Evolutionary conservation across 2,797 vertebrate species (phyloP).

Genomic region (Hoplostethus mediterraneus): DNA sequence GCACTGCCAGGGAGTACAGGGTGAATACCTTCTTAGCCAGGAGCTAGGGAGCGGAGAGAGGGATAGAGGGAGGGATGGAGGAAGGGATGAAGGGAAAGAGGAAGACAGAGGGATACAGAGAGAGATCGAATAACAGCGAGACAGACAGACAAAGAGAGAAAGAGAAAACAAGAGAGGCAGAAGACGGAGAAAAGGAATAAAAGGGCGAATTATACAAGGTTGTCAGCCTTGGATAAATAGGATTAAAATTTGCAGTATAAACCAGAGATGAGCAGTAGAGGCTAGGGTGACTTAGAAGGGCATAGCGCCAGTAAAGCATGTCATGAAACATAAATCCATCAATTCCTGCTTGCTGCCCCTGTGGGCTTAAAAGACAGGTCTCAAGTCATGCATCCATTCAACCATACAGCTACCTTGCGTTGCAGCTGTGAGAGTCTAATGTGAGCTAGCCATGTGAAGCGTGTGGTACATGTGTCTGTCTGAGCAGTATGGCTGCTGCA

Average conservation of each 20-base stretch:
- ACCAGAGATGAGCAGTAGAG: slow-evolving; percentile 53
- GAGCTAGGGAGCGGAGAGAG: slow-evolving; percentile 69
- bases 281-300: slow-evolving; percentile 55
- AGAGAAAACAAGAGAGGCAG: slow-evolving; percentile 35
- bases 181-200: slow-evolving; percentile 22
- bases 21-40: slow-evolving; percentile 93
- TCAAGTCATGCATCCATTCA: slow-evolving; percentile 64
- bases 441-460: slow-evolving; percentile 41
- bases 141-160: slow-evolving; percentile 19
- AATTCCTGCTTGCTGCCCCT: slow-evolving; percentile 59
- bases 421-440: slow-evolving; percentile 48
- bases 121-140: slow-evolving; percentile 1
- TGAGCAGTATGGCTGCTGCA: slow-evolving; percentile 2
- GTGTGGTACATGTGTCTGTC: slow-evolving; percentile 21
- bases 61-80: slow-evolving; percentile 1
- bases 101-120: background rate
- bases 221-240: slow-evolving; percentile 64
- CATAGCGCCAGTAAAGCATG: slow-evolving; percentile 72
- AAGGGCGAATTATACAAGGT: slow-evolving; percentile 45
- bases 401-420: slow-evolving; percentile 42
- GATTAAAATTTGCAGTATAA: slow-evolving; percentile 52
- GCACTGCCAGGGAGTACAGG: slow-evolving; percentile 89
- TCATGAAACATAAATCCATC: slow-evolving; percentile 76
- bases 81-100: background rate
- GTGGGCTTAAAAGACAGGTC: slow-evolving; percentile 70